These are phyloP conservation scores for Tarsius wallacei DNA, from an alignment of 2,797 vertebrate species.

Conservation along the genomic window DNA sequence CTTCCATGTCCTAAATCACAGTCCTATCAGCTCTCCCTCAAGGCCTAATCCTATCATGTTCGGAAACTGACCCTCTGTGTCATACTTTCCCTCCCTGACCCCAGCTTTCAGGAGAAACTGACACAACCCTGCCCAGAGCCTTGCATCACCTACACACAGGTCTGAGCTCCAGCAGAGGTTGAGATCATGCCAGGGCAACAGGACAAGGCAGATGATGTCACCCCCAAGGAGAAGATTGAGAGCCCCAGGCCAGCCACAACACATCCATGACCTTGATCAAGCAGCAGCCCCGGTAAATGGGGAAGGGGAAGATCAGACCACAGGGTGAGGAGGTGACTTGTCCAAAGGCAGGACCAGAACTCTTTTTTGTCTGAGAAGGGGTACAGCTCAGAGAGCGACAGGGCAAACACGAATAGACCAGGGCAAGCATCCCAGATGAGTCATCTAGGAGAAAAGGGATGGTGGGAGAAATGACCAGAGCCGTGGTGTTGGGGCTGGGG, in stretches of 20 bases:
- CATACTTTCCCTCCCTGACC: neutral
- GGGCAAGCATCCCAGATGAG: neutral
- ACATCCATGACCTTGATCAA: neutral
- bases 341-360: neutral
- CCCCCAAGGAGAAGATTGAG: neutral
- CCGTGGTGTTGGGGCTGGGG: neutral
- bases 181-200: neutral
- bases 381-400: neutral
- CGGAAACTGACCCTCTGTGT: neutral
- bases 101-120: neutral
- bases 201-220: neutral
- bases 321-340: neutral
- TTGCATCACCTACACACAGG: neutral
- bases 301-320: neutral
- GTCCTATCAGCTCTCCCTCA: neutral
- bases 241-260: neutral
- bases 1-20: conserved; percentile 60
- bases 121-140: neutral
- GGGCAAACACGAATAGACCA: neutral
- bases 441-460: neutral
- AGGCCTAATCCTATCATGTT: neutral
- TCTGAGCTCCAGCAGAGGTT: neutral
- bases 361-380: neutral
- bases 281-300: neutral
- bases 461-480: neutral